These are phyloP conservation scores for Leptopilina clavipes DNA, from an alignment of 1,140 invertebrate genomes.

Conservation along the genomic window DNA sequence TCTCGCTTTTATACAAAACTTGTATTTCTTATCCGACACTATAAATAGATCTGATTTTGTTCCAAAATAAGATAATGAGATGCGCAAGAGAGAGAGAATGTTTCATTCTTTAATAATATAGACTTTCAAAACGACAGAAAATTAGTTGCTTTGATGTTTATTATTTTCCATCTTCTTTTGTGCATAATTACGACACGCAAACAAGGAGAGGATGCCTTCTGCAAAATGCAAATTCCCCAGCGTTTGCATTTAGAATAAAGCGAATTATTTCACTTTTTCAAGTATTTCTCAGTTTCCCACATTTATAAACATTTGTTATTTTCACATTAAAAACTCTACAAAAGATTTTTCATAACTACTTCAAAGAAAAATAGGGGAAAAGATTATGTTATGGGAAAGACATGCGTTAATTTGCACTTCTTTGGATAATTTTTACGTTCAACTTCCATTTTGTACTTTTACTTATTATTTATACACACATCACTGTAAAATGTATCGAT, in stretches of 20 bases:
- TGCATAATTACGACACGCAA: constrained; percentile 2
- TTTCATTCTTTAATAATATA: not conserved
- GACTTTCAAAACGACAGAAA: not conserved
- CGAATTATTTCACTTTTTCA: not conserved
- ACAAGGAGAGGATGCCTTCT: not conserved
- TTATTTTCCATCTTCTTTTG: constrained; percentile 3
- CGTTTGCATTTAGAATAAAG: not conserved
- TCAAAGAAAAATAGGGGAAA: constrained; percentile 13
- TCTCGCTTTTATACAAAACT: too few relatives aligned
- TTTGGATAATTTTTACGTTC: too few relatives aligned
- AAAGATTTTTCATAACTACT: constrained; percentile 8
- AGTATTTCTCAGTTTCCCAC: not conserved
- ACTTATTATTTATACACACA: too few relatives aligned
- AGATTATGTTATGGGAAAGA: too few relatives aligned
- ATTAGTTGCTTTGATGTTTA: constrained; percentile 8
- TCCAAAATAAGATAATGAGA: too few relatives aligned
- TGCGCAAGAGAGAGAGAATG: not conserved
- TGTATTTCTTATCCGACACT: too few relatives aligned
- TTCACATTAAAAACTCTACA: not conserved
- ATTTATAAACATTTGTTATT: not conserved
- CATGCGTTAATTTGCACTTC: too few relatives aligned
- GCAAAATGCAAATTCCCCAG: not conserved
- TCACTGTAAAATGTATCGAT: too few relatives aligned
- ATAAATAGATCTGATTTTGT: too few relatives aligned
- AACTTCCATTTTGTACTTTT: too few relatives aligned